phyloP scores from a whole-genome alignment of 2,888 invertebrate species.

The Acanthacorydalis orientalis region DNA sequence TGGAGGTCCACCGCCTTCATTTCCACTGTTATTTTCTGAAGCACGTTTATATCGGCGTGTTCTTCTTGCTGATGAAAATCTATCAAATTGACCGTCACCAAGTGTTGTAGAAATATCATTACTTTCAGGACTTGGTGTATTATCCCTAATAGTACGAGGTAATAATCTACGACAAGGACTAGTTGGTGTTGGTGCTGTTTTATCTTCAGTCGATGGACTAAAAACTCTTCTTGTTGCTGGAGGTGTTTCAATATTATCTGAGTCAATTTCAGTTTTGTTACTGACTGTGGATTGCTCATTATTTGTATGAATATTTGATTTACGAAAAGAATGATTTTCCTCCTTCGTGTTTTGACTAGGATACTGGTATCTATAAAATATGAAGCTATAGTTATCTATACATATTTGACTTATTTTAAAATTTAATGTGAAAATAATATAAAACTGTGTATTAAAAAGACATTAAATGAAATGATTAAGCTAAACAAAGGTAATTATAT shows the following conservation, averaged over 20 bases:
- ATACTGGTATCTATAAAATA: no score
- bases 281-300: conserved; percentile 19
- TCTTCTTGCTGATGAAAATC: conserved; percentile 64
- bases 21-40: conserved; percentile 38
- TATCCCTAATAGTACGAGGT: conserved; percentile 14
- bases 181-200: conserved; percentile 25
- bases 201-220: conserved; percentile 41
- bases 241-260: conserved; percentile 81
- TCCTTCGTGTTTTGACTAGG: no score
- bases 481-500: no score
- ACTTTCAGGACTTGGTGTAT: conserved; percentile 19
- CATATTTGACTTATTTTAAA: no score
- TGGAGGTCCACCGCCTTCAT: conserved; percentile 28
- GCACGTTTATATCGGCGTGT: conserved; percentile 64
- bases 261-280: conserved; percentile 69
- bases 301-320: neutral
- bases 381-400: no score
- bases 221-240: conserved; percentile 59
- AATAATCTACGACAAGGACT: conserved; percentile 39
- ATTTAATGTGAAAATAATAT: no score
- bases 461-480: no score
- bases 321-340: no score
- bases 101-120: conserved; percentile 32
- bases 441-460: no score
- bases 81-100: conserved; percentile 67